Percentiles rank a stretch among this genome's conserved stretches.
Evolutionary conservation across 1,140 invertebrate genomes (phyloP).

Genomic region (Trigoniulus corallinus): DNA sequence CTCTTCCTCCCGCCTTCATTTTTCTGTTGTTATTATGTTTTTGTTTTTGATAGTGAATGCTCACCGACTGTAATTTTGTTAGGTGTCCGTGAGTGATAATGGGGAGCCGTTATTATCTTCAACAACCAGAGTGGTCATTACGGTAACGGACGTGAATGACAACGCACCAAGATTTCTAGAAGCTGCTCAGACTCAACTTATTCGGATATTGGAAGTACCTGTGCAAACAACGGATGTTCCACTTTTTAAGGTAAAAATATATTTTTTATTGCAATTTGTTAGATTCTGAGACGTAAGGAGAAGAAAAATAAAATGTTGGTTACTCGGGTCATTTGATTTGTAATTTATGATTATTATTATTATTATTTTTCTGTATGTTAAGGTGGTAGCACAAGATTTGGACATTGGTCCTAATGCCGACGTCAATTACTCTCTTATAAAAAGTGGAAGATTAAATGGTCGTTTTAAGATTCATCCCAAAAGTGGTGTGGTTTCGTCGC

Average conservation of each 20-base stretch:
- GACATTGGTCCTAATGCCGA: conserved; percentile 65
- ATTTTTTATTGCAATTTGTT: neutral
- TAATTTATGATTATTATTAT: neutral
- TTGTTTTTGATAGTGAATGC: too few relatives aligned
- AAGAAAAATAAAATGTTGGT: too few relatives aligned
- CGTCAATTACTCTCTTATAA: conserved; percentile 55
- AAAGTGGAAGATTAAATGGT: conserved; percentile 47
- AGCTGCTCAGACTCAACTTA: conserved; percentile 56
- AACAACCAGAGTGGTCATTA: conserved; percentile 62
- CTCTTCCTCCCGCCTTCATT: neutral
- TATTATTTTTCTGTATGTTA: conserved; percentile 10
- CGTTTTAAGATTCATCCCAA: conserved; percentile 59
- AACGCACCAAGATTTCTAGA: conserved; percentile 63
- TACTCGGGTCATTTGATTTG: neutral
- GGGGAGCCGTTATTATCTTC: conserved; percentile 54
- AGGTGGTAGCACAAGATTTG: conserved; percentile 70
- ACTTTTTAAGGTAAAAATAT: conserved; percentile 10
- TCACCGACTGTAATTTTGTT: too few relatives aligned
- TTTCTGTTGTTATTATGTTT: neutral
- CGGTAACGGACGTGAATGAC: conserved; percentile 35
- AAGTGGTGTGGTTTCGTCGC: conserved; percentile 61
- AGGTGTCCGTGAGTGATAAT: conserved; percentile 54
- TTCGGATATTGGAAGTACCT: conserved; percentile 46
- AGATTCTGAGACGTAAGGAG: too few relatives aligned
- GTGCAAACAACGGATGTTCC: conserved; percentile 3